phyloP scores from a whole-genome alignment of 2,888 invertebrate genomes.

The Drymonia ruficornis region DNA sequence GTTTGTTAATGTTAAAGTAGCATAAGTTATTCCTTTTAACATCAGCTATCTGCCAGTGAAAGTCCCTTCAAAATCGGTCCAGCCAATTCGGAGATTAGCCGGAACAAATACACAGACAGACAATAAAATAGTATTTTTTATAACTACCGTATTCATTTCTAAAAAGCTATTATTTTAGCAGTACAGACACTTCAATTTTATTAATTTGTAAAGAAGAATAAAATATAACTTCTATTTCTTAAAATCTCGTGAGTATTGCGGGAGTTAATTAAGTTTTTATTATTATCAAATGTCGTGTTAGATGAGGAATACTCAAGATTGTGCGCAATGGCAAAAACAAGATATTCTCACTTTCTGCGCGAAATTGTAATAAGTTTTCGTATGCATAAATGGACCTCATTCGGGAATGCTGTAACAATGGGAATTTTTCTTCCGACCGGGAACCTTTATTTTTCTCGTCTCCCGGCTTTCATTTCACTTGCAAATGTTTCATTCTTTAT shows the following conservation, averaged over 20 bases:
- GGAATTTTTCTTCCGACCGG: slow-evolving; percentile 65
- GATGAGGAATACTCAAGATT: slow-evolving; percentile 29
- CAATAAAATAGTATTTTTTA: too few relatives aligned
- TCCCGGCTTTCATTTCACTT: slow-evolving; percentile 75
- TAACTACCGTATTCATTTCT: too few relatives aligned
- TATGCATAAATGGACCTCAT: slow-evolving; percentile 77
- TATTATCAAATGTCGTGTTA: not conserved
- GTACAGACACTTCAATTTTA: too few relatives aligned
- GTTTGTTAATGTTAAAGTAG: too few relatives aligned
- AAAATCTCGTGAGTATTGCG: not conserved
- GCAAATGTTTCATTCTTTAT: slow-evolving; percentile 78
- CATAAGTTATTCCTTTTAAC: too few relatives aligned
- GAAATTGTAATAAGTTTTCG: slow-evolving; percentile 73
- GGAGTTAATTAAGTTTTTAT: not conserved
- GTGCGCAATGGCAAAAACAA: slow-evolving; percentile 46
- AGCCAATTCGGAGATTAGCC: too few relatives aligned
- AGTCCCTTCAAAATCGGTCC: too few relatives aligned
- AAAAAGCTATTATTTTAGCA: too few relatives aligned
- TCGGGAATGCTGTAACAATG: slow-evolving; percentile 69
- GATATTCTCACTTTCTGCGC: slow-evolving; percentile 51
- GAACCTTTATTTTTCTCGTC: slow-evolving; percentile 68
- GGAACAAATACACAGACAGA: too few relatives aligned
- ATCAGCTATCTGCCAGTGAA: too few relatives aligned
- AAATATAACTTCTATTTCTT: too few relatives aligned
- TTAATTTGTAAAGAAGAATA: too few relatives aligned